Percentiles rank a stretch among this genome's conserved stretches.
Conservation (phyloP, 2,113 vertebrate genomes). For the Xerus inauris region DNA sequence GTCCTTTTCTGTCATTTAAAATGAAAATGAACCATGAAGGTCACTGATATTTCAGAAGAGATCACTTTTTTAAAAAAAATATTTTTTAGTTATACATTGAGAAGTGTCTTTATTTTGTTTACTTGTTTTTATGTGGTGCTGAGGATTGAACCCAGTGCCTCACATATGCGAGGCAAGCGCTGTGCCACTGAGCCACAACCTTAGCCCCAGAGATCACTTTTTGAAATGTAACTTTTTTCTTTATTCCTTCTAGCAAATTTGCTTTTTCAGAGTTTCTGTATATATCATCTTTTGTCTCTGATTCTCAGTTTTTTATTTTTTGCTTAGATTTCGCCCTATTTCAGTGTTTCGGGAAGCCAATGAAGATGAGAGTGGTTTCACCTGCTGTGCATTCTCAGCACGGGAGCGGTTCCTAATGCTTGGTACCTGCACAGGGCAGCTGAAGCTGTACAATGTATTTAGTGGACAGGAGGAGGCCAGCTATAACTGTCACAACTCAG, state of each 20-base stretch:
- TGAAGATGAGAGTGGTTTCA: conserved; percentile 98
- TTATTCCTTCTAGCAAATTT: conserved; percentile 32
- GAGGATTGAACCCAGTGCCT: too few relatives aligned
- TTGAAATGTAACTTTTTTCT: conserved; percentile 34
- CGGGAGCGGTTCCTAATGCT: conserved; percentile 98
- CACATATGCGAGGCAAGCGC: too few relatives aligned
- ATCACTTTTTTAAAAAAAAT: conserved; percentile 32
- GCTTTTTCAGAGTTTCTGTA: not conserved
- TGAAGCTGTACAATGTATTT: conserved; percentile 99
- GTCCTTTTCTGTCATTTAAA: conserved; percentile 41
- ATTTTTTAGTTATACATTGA: too few relatives aligned
- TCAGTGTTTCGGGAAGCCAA: conserved; percentile 99
- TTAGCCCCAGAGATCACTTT: not conserved
- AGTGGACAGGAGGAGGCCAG: conserved; percentile 99
- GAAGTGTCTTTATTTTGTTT: too few relatives aligned
- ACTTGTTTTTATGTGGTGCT: too few relatives aligned
- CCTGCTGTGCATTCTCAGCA: conserved; percentile 98
- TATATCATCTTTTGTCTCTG: not conserved
- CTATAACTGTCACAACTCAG: conserved; percentile 98
- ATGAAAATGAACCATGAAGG: not conserved
- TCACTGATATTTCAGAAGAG: conserved; percentile 16
- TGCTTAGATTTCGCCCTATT: conserved; percentile 95
- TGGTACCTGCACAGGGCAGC: conserved; percentile 96
- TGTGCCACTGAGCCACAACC: too few relatives aligned
- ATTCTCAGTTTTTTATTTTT: not conserved